These are phyloP conservation scores for Callospermophilus lateralis DNA, from an alignment of 2,113 vertebrate genomes.

Conservation along the genomic window DNA sequence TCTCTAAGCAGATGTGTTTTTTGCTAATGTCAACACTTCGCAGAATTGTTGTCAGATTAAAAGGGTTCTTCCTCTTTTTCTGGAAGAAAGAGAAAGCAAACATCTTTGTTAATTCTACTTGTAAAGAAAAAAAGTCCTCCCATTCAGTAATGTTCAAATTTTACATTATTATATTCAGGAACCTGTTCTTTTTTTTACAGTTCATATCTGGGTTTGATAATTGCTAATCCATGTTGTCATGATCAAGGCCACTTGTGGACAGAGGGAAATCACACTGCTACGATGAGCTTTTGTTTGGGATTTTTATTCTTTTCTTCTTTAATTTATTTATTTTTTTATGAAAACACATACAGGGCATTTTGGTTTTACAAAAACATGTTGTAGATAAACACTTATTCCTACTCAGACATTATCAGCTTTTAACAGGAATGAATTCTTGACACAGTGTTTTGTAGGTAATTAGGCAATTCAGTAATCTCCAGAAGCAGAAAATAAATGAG, in stretches of 20 bases:
- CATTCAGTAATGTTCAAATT: not conserved
- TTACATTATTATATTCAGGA: not conserved
- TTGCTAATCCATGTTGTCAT: not conserved
- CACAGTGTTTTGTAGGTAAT: slow-evolving; percentile 60
- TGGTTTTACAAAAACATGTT: slow-evolving; percentile 51
- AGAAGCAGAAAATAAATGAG: slow-evolving; percentile 65
- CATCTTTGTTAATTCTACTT: not conserved
- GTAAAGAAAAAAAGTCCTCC: not conserved
- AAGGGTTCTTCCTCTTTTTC: accelerated
- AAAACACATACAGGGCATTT: slow-evolving; percentile 34
- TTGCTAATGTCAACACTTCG: not conserved
- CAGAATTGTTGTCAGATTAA: not conserved
- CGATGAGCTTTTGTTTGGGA: not conserved
- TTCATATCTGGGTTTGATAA: not conserved
- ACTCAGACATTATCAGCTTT: slow-evolving; percentile 71
- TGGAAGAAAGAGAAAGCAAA: not conserved
- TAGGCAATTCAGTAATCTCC: slow-evolving; percentile 63
- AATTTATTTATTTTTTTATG: not conserved
- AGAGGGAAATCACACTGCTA: not conserved
- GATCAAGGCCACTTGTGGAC: not conserved
- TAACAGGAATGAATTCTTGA: slow-evolving; percentile 69
- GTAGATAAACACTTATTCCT: slow-evolving; percentile 61
- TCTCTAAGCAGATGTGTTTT: not conserved
- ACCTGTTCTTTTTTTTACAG: not conserved
- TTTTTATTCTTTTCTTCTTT: not conserved